Base-by-base conservation (phyloP, 2,888 invertebrate genomes). In the Nasonovia ribisnigri region DNA sequence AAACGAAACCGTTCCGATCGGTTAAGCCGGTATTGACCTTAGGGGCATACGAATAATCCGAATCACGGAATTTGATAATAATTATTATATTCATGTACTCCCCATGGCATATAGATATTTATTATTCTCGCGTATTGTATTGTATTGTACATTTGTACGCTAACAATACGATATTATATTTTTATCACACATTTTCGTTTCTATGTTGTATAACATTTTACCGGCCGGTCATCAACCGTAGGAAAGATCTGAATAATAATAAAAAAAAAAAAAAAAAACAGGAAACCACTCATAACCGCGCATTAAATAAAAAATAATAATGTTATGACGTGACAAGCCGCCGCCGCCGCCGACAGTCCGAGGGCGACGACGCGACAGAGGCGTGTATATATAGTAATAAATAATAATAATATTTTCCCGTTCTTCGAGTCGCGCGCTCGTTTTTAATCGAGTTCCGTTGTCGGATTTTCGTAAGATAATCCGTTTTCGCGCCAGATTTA, bases 381-480 rank as follows among this genome's bases (percentile, higher is more conserved):
- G 87, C 51, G 6, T 77, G 36, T 20, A 77, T 26, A 16, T 77
- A 77, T 36, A 77, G 67, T 77, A 24, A 77, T 36, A 36, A 13
- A 54, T 20, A 36, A 51, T 88, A n/a, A 48, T 88, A 20, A 24
- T 54, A 26, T 29, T n/a, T 54, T 54, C 54, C 51, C 36, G 88
- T 88, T 88, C n/a, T 88, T 26, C 36, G 36, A 24, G 24, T 51
- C 42, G 26, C 54, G 24, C 13, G 77, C 20, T 24, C 51, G 51
- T 51, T 88, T 51, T 88, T 54, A 36, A 54, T 36, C 88, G 88
- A 54, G 42, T 36, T 88, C 88, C 88, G 88, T 88, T 88, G 88
- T 88, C 36, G 26, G 88, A 51, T 54, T 88, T 88, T 88, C 36
- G 29, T 46, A 46, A 46, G 29, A 86, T 88, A 88, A 88, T 51